Evolutionary conservation across 1,140 invertebrate genomes (phyloP), one percentile per base, ranked within the genome.

Genomic region (Drosophila sechellia): DNA sequence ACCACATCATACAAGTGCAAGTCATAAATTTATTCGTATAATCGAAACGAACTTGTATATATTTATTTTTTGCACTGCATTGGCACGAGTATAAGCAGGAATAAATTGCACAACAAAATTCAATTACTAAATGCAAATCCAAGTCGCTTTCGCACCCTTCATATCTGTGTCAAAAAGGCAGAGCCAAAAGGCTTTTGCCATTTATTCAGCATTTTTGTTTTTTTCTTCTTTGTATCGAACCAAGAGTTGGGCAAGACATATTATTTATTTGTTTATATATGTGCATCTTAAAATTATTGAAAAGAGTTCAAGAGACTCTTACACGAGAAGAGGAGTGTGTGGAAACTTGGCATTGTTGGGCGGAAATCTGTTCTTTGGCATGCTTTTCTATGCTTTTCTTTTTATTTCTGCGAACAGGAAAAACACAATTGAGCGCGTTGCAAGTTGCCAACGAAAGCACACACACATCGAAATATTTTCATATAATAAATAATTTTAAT

Each of bases 41-140:
- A 31, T 31, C 6, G 31, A 31, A 10, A 27, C 27, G 1, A 27
- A 31, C 31, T 31, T 31, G 1, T 6, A 31, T 31, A 8, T 31
- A 31, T 31, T 10, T 31, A 31, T 31, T 31, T 31, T 31, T 39
- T 42, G 22, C 37, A n/a, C 54, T 40, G 43, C 20, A 25, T 87
- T 87, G 83, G 83, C 83, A 86, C 81, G 69, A 25, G 59, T 34
- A 17, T 17, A 68, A 59, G 42, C 45, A 61, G 40, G 80, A 84
- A 85, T 84, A 86, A 87, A 87, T 87, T 87, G 61, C 75, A 87
- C 81, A 86, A 86, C 83, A 86, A 83, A 87, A 86, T 86, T 86
- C 83, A 86, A 86, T 86, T 86, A 86, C 83, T 56, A 87, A 86
- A 86, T 86, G 83, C 83, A 86, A 86, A 87, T 86, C 61, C 55